Percentiles rank a stretch among this genome's conserved stretches.
phyloP scores from a whole-genome alignment of 2,797 vertebrate species.

The Vipera latastei region DNA sequence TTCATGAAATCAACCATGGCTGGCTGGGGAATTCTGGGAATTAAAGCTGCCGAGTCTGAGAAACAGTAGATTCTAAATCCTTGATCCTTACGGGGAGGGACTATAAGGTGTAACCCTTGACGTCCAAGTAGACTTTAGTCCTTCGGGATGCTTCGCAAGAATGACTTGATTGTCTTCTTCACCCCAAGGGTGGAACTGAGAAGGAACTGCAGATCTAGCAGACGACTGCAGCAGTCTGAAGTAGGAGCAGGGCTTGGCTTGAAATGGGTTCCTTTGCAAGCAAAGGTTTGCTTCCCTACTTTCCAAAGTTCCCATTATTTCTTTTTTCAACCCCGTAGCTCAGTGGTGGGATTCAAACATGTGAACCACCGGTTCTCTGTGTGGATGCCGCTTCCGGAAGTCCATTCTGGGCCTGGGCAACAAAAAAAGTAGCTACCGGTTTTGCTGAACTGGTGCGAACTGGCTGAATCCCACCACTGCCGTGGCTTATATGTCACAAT shows the following conservation, averaged over 20 bases:
- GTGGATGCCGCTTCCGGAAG: too few relatives aligned
- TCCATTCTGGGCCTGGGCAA: too few relatives aligned
- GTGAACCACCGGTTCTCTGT: too few relatives aligned
- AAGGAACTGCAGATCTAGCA: not conserved
- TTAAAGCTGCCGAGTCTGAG: too few relatives aligned
- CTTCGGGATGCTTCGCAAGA: not conserved
- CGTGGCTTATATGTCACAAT: not conserved
- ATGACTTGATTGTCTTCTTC: not conserved
- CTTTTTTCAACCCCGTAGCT: not conserved
- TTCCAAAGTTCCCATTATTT: not conserved
- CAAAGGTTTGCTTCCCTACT: not conserved
- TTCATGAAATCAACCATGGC: not conserved
- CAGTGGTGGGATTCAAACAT: too few relatives aligned
- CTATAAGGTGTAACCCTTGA: not conserved
- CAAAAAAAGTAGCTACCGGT: too few relatives aligned
- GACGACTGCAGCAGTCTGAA: not conserved
- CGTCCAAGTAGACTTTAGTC: not conserved
- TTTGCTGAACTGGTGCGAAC: too few relatives aligned
- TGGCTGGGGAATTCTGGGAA: not conserved
- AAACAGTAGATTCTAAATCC: too few relatives aligned
- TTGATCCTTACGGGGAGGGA: not conserved
- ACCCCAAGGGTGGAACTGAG: not conserved
- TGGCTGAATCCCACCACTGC: too few relatives aligned
- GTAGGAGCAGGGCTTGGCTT: not conserved
- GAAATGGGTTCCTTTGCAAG: not conserved